Conservation (phyloP, 2,888 invertebrate genomes). For the Drosophila mettleri region DNA sequence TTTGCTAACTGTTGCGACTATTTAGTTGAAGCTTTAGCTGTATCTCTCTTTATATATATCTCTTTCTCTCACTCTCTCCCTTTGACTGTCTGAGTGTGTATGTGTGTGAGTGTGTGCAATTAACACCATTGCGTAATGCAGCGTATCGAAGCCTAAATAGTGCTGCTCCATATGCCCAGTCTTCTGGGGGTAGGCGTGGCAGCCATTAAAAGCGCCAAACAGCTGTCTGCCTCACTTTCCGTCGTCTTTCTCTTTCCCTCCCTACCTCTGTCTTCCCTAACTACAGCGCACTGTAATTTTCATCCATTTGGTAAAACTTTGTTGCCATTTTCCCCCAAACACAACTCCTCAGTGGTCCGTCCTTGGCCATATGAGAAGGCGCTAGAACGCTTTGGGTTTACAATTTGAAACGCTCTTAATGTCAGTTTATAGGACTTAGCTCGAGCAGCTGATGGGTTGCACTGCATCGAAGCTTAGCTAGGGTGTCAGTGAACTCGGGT, state of each 20-base stretch:
- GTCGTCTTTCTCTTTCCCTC: slow-evolving; percentile 15
- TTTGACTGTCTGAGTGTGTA: slow-evolving; percentile 72
- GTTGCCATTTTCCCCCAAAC: slow-evolving; percentile 42
- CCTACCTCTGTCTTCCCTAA: neutral
- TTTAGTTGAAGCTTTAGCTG: slow-evolving; percentile 47
- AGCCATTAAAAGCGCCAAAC: slow-evolving; percentile 65
- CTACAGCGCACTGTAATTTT: slow-evolving; percentile 17
- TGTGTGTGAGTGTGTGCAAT: slow-evolving; percentile 75
- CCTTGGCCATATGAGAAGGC: slow-evolving; percentile 34
- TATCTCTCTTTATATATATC: slow-evolving; percentile 20
- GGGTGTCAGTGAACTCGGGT: slow-evolving; percentile 63
- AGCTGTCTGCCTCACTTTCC: slow-evolving; percentile 30
- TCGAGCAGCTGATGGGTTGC: slow-evolving; percentile 34
- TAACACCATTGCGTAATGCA: slow-evolving; percentile 85
- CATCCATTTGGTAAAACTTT: slow-evolving; percentile 43
- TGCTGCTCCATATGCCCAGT: slow-evolving; percentile 78
- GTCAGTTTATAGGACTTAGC: slow-evolving; percentile 34
- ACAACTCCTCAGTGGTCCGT: neutral
- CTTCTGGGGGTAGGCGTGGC: slow-evolving; percentile 51
- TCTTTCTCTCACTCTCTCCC: slow-evolving; percentile 18
- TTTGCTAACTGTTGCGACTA: slow-evolving; percentile 51
- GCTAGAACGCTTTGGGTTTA: slow-evolving; percentile 62
- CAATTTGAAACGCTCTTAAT: slow-evolving; percentile 60
- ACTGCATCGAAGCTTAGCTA: slow-evolving; percentile 1
- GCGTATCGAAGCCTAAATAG: slow-evolving; percentile 84